Percentiles rank a stretch among this genome's conserved stretches.
These are phyloP conservation scores for Teleogryllus occipitalis DNA, from an alignment of 1,140 invertebrate species.

Conservation along the genomic window DNA sequence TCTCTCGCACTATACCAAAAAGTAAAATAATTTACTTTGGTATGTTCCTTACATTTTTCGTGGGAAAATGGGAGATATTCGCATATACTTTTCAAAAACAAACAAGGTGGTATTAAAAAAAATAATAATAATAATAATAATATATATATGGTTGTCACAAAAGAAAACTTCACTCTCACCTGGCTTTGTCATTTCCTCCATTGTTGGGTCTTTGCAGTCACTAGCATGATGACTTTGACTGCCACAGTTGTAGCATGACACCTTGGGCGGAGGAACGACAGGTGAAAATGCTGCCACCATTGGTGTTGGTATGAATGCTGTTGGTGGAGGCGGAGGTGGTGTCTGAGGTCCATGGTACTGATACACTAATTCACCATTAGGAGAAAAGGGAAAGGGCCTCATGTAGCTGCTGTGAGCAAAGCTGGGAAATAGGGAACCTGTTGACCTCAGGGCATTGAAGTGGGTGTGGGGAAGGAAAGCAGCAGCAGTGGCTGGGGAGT, in stretches of 20 bases:
- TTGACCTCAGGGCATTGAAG: constrained; percentile 34
- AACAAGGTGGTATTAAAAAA: too few species aligned
- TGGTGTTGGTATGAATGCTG: constrained; percentile 37
- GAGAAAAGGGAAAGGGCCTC: constrained; percentile 19
- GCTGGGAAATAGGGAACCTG: constrained; percentile 38
- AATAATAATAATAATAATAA: too few species aligned
- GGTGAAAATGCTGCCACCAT: constrained; percentile 37
- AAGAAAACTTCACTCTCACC: constrained; percentile 32
- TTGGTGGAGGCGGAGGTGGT: constrained; percentile 39
- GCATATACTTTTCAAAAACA: constrained; percentile 8
- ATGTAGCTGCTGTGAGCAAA: constrained; percentile 19
- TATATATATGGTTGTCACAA: neutral
- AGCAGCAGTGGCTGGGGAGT: constrained; percentile 32
- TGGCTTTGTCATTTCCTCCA: constrained; percentile 76
- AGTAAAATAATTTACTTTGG: too few species aligned
- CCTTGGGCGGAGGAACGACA: constrained; percentile 42
- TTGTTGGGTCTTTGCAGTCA: constrained; percentile 77
- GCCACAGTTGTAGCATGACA: constrained; percentile 67
- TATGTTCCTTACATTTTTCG: too few species aligned
- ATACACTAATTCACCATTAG: constrained; percentile 21
- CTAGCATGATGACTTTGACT: constrained; percentile 64
- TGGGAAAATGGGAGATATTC: too few species aligned
- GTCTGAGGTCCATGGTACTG: constrained; percentile 20
- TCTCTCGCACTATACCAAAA: too few species aligned
- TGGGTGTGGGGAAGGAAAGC: constrained; percentile 38